These are phyloP conservation scores for Melinaea menophilus DNA, from an alignment of 2,888 invertebrate species.

Conservation along the genomic window DNA sequence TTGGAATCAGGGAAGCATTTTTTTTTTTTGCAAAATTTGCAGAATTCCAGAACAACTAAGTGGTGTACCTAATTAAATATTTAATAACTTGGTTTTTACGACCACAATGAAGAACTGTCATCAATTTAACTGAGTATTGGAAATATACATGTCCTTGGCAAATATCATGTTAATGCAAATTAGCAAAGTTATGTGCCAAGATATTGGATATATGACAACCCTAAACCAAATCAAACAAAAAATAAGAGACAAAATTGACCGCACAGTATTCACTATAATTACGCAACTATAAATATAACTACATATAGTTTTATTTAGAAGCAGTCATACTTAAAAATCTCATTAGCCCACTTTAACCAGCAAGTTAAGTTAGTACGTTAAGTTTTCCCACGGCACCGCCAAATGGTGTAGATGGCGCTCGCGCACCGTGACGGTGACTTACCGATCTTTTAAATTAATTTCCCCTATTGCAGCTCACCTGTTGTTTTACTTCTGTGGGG, in stretches of 20 bases:
- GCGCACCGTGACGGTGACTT: conserved; percentile 73
- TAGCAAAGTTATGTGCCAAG: too few species aligned
- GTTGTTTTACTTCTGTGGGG: conserved; percentile 44
- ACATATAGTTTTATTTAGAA: too few species aligned
- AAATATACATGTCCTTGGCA: too few species aligned
- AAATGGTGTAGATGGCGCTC: conserved; percentile 55
- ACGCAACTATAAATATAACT: too few species aligned
- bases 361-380: conserved; percentile 48
- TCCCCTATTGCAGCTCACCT: conserved; percentile 56
- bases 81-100: too few species aligned
- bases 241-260: too few species aligned
- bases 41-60: conserved; percentile 20
- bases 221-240: too few species aligned
- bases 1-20: conserved; percentile 29
- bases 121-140: not conserved
- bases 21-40: conserved; percentile 22
- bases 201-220: too few species aligned
- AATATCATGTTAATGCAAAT: too few species aligned
- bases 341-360: too few species aligned
- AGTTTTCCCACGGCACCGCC: conserved; percentile 73
- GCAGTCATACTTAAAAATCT: too few species aligned
- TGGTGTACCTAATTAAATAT: not conserved
- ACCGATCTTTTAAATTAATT: conserved; percentile 68
- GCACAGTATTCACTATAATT: too few species aligned
- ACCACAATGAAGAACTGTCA: not conserved